phyloP scores from a whole-genome alignment of 1,140 invertebrate genomes.

The Pectinophora gossypiella region DNA sequence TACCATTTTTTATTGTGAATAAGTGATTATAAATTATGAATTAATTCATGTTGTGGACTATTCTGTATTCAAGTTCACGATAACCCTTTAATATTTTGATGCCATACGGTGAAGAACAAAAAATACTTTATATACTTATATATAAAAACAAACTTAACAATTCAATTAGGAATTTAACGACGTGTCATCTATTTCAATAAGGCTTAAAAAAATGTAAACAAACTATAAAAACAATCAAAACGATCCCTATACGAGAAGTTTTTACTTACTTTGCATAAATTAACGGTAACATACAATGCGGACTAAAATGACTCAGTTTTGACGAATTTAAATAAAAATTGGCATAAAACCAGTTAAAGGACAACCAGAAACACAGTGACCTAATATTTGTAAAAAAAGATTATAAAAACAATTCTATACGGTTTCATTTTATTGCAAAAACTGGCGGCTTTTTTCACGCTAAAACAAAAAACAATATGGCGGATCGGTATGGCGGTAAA shows the following conservation, averaged over 20 bases:
- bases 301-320: constrained; percentile 33
- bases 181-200: too few relatives aligned
- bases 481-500: constrained; percentile 12
- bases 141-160: too few relatives aligned
- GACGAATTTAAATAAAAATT: constrained; percentile 40
- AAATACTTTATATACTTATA: background rate
- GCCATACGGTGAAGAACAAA: too few relatives aligned
- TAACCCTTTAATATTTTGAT: too few relatives aligned
- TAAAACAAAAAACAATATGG: constrained; percentile 46
- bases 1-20: too few relatives aligned
- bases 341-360: constrained; percentile 37
- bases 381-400: constrained; percentile 42
- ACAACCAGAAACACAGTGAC: constrained; percentile 52
- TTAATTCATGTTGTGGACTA: too few relatives aligned
- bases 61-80: too few relatives aligned
- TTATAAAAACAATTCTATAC: constrained; percentile 22
- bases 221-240: constrained; percentile 31
- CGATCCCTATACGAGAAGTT: constrained; percentile 23
- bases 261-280: constrained; percentile 23
- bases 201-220: constrained; percentile 38
- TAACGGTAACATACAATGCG: constrained; percentile 25
- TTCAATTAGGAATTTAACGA: too few relatives aligned
- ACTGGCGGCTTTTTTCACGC: constrained; percentile 36
- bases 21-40: too few relatives aligned
- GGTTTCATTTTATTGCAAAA: constrained; percentile 12